phyloP scores from a whole-genome alignment of 2,888 invertebrate species.

The Nasonia oneida region DNA sequence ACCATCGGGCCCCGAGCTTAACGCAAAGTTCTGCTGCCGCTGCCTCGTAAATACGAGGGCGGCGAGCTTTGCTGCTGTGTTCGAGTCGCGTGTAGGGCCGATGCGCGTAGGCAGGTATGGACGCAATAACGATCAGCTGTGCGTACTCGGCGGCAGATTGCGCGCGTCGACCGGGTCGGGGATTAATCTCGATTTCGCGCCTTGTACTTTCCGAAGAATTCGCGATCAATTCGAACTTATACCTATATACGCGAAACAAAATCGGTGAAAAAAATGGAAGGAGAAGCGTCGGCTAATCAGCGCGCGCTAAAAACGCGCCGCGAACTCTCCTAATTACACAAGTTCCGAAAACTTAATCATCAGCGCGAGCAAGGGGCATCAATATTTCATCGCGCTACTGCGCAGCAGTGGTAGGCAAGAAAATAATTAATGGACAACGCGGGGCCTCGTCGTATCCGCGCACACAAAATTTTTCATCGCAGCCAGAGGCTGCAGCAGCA shows the following conservation, averaged over 20 bases:
- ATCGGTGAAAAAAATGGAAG: background rate
- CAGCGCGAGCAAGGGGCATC: background rate
- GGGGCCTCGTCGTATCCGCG: background rate
- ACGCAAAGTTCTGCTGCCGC: slow-evolving; percentile 69
- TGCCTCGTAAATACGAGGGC: slow-evolving; percentile 72
- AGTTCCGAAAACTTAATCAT: slow-evolving; percentile 18
- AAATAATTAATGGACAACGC: slow-evolving; percentile 11
- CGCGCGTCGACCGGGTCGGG: background rate
- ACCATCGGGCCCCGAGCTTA: slow-evolving; percentile 67
- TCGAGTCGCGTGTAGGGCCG: slow-evolving; percentile 1
- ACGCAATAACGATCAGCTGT: slow-evolving; percentile 52
- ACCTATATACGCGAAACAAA: background rate
- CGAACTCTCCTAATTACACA: slow-evolving; percentile 23
- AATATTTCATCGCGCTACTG: background rate
- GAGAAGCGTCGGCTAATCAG: background rate
- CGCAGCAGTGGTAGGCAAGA: background rate
- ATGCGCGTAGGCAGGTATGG: slow-evolving; percentile 4
- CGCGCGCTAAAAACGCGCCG: background rate
- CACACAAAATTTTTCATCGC: slow-evolving; percentile 43
- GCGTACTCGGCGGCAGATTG: slow-evolving; percentile 44
- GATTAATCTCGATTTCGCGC: background rate
- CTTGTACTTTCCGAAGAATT: background rate
- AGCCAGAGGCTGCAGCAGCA: background rate
- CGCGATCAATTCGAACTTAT: background rate
- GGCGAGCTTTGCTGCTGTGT: slow-evolving; percentile 24